These are phyloP conservation scores for Saxidomus purpurata DNA, from an alignment of 1,140 invertebrate genomes.

Conservation along the genomic window DNA sequence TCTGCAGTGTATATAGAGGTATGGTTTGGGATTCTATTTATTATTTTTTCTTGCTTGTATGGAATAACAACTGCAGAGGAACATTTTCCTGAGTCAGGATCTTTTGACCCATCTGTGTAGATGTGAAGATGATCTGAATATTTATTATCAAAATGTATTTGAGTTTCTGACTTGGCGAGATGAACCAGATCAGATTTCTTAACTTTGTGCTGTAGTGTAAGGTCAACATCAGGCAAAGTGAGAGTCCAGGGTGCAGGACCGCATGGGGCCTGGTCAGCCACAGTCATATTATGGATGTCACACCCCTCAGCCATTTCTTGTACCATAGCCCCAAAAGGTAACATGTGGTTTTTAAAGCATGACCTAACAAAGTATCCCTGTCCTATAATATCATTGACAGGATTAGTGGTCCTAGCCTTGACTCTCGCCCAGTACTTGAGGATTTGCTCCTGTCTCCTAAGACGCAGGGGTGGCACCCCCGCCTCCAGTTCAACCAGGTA, in stretches of 20 bases:
- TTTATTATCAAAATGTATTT: neutral
- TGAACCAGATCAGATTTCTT: conserved; percentile 2
- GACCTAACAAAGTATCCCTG: neutral
- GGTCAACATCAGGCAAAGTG: neutral
- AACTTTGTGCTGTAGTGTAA: neutral
- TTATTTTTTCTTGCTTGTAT: neutral
- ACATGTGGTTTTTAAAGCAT: neutral
- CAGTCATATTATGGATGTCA: neutral
- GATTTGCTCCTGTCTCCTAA: neutral
- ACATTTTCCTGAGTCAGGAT: neutral
- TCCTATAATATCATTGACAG: neutral
- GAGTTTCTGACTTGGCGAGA: neutral
- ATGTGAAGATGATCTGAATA: neutral
- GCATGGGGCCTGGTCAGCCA: neutral
- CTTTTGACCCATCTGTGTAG: conserved; percentile 19
- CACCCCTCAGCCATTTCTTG: neutral
- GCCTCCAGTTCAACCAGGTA: neutral
- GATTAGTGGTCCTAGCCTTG: neutral
- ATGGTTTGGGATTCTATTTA: neutral
- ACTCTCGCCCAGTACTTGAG: neutral
- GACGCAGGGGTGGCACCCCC: neutral
- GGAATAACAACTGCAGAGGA: neutral
- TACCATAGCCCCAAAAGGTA: neutral
- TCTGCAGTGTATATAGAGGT: conserved; percentile 17
- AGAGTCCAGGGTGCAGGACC: neutral